Conservation (phyloP, 2,113 vertebrate genomes). For the Butastur rufipennis region DNA sequence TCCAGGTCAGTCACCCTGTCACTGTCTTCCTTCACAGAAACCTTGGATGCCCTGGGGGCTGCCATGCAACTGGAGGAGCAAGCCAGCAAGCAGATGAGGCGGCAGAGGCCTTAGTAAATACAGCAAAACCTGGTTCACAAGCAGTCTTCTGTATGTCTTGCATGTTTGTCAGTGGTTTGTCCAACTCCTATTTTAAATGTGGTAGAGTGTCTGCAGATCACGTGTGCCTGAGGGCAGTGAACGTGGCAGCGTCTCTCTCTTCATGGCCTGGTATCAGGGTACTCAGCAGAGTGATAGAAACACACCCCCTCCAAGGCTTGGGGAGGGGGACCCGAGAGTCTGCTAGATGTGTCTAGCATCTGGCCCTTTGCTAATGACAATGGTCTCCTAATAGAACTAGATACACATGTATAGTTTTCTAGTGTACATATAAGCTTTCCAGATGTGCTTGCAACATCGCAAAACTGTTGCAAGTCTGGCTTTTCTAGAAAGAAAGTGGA, state of each 20-base stretch:
- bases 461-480: neutral
- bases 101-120: conserved; percentile 57
- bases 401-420: neutral
- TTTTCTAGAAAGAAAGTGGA: conserved; percentile 1
- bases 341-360: neutral
- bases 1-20: neutral
- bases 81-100: conserved; percentile 74
- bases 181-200: neutral
- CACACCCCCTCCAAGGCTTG: neutral
- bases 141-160: neutral
- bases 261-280: neutral
- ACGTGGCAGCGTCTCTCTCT: neutral
- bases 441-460: neutral
- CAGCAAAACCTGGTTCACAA: conserved; percentile 5
- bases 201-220: neutral
- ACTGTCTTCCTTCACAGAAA: conserved; percentile 50
- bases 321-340: neutral
- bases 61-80: conserved; percentile 78
- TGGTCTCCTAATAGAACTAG: neutral
- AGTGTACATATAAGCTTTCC: neutral
- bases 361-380: neutral
- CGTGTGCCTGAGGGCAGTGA: neutral
- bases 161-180: neutral
- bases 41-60: conserved; percentile 58
- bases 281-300: neutral